These are phyloP conservation scores for Asteroscopus sphinx DNA, from an alignment of 2,888 invertebrate genomes.

Conservation along the genomic window DNA sequence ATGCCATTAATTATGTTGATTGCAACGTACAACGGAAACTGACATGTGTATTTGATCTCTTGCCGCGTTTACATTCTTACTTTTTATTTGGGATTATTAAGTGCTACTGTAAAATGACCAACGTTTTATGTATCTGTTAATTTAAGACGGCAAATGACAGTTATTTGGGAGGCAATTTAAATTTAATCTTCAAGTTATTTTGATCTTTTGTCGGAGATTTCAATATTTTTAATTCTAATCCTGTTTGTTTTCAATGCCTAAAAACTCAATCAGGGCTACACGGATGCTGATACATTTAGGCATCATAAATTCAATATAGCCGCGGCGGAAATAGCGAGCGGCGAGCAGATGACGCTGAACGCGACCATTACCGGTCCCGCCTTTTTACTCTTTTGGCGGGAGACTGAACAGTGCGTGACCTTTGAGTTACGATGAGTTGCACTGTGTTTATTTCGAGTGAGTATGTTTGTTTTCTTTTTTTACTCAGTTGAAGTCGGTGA, in stretches of 20 bases:
- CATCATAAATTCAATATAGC: conserved; percentile 70
- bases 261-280: conserved; percentile 46
- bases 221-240: conserved; percentile 2
- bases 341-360: conserved; percentile 60
- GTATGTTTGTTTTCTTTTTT: conserved; percentile 16
- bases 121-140: conserved; percentile 16
- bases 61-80: conserved; percentile 1
- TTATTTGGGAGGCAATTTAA: not conserved
- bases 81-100: conserved; percentile 18
- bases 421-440: conserved; percentile 51
- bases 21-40: conserved; percentile 21
- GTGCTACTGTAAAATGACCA: conserved; percentile 22
- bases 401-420: conserved; percentile 55
- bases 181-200: not conserved
- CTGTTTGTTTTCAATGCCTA: conserved; percentile 4
- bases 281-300: conserved; percentile 53
- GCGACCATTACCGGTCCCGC: conserved; percentile 73
- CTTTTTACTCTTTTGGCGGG: conserved; percentile 75
- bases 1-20: conserved; percentile 35
- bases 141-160: conserved; percentile 4
- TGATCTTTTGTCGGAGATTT: conserved; percentile 1
- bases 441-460: conserved; percentile 52
- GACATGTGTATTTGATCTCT: conserved; percentile 38
- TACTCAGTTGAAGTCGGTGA: conserved; percentile 16
- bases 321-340: conserved; percentile 71